Conservation (phyloP, 2,888 invertebrate species). For the Schizaphis graminum region DNA sequence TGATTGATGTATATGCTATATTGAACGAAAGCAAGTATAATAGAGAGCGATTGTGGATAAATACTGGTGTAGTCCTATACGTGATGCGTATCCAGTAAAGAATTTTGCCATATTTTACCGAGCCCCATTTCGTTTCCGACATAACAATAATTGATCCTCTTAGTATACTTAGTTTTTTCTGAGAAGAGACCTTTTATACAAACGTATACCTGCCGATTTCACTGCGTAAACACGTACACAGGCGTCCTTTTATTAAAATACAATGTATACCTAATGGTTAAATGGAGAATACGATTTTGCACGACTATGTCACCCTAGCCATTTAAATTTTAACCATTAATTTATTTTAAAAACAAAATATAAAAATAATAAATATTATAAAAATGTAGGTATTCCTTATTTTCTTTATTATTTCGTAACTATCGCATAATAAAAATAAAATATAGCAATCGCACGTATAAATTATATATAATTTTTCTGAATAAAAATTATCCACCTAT, state of each 20-base stretch:
- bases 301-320: neutral
- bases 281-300: neutral
- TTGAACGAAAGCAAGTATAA: conserved; percentile 22
- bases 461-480: neutral
- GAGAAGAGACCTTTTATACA: conserved; percentile 45
- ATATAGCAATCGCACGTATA: neutral
- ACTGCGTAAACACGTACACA: neutral
- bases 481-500: neutral
- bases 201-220: conserved; percentile 18
- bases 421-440: neutral
- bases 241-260: neutral
- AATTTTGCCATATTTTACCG: conserved; percentile 39
- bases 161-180: conserved; percentile 21
- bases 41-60: conserved; percentile 44
- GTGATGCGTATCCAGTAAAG: conserved; percentile 2
- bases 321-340: neutral
- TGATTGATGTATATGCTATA: neutral
- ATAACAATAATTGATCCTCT: conserved; percentile 40
- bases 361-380: neutral
- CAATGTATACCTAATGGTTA: conserved; percentile 10
- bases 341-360: neutral
- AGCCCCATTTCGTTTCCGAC: conserved; percentile 15
- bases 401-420: neutral
- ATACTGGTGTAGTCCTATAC: neutral
- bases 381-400: neutral